Conservation (phyloP, 2,888 invertebrate genomes). For the Luffia ferchaultella region DNA sequence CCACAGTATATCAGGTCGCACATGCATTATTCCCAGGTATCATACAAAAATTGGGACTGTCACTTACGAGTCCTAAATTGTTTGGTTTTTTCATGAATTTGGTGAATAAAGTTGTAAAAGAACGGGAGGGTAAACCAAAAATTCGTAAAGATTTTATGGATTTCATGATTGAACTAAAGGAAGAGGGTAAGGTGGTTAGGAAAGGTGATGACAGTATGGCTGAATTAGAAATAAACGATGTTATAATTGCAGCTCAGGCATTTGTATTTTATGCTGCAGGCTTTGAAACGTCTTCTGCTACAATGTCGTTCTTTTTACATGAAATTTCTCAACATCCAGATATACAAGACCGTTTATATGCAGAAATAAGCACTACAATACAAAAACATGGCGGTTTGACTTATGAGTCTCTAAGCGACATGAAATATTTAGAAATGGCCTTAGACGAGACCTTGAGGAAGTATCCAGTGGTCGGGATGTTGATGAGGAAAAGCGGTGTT, state of each 20-base stretch:
- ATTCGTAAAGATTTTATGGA: conserved; percentile 11
- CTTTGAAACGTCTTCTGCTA: conserved; percentile 27
- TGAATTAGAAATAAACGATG: conserved; percentile 15
- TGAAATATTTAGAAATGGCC: conserved; percentile 26
- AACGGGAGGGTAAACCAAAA: conserved; percentile 9
- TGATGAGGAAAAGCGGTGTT: conserved; percentile 24
- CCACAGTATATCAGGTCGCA: not conserved
- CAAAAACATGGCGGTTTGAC: conserved; percentile 21
- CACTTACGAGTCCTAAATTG: conserved; percentile 2
- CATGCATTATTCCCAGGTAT: conserved; percentile 1
- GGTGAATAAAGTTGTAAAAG: conserved; percentile 10
- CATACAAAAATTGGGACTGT: not conserved
- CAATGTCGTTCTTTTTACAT: conserved; percentile 23
- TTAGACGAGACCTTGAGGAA: conserved; percentile 32
- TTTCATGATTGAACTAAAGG: conserved; percentile 8
- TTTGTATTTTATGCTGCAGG: conserved; percentile 28
- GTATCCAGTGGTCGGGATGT: conserved; percentile 28
- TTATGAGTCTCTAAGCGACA: conserved; percentile 22
- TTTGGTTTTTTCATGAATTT: conserved; percentile 13
- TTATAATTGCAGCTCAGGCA: conserved; percentile 20
- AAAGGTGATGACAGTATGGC: conserved; percentile 2
- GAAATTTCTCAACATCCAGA: conserved; percentile 24
- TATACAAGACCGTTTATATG: conserved; percentile 21
- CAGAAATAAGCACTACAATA: conserved; percentile 13
- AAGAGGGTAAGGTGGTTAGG: conserved; percentile 8